Conservation (phyloP, 2,888 invertebrate genomes). For the Tetrapedia diversipes region DNA sequence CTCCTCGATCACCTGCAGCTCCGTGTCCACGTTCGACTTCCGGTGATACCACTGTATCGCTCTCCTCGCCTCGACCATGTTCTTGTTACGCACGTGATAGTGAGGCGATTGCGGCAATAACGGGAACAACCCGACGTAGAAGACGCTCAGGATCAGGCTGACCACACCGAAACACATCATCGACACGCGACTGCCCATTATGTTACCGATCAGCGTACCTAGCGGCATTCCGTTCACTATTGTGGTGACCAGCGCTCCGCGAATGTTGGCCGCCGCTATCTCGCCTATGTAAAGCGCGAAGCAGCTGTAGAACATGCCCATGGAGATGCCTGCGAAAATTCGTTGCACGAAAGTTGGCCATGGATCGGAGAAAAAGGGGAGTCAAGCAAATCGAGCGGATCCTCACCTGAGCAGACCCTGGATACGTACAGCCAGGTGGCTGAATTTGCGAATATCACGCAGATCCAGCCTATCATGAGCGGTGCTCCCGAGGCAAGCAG, state of each 20-base stretch:
- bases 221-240: constrained; percentile 73
- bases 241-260: constrained; percentile 71
- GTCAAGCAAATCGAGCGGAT: background rate
- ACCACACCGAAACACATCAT: constrained; percentile 72
- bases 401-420: constrained; percentile 62
- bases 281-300: constrained; percentile 76
- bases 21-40: constrained; percentile 57
- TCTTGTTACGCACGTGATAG: constrained; percentile 60
- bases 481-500: constrained; percentile 58
- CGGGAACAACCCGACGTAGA: constrained; percentile 68
- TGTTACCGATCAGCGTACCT: constrained; percentile 74
- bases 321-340: constrained; percentile 40
- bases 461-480: constrained; percentile 62
- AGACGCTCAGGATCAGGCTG: constrained; percentile 68
- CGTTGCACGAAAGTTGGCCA: no score
- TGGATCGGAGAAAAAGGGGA: no score
- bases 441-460: constrained; percentile 61
- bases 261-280: constrained; percentile 71
- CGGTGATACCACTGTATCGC: constrained; percentile 72
- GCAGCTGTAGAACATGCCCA: constrained; percentile 70
- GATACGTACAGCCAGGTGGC: constrained; percentile 62
- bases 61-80: constrained; percentile 60
- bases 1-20: constrained; percentile 63
- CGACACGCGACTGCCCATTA: constrained; percentile 74
- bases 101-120: constrained; percentile 77